Conservation (phyloP, 2,888 invertebrate species). For the Tachystola acroxantha region DNA sequence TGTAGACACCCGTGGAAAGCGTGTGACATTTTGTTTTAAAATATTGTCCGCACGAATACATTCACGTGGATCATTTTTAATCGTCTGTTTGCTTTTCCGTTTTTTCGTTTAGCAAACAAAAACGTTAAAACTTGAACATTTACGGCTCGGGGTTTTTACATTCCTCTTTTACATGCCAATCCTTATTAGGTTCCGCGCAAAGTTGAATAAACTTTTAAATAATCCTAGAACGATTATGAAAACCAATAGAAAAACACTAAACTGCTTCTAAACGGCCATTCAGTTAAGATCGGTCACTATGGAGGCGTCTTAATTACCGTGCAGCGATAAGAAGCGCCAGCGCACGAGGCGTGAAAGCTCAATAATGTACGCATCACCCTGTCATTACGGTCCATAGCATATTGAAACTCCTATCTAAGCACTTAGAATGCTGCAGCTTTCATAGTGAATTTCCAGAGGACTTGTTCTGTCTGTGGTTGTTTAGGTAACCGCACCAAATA, state of each 20-base stretch:
- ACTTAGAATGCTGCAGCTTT: slow-evolving; percentile 25
- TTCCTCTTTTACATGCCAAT: background rate
- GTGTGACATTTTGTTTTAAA: slow-evolving; percentile 79
- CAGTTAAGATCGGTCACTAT: slow-evolving; percentile 31
- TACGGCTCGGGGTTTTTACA: background rate
- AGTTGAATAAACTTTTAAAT: background rate
- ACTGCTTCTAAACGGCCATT: slow-evolving; percentile 10
- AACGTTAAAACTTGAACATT: slow-evolving; percentile 4
- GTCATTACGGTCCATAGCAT: slow-evolving; percentile 40
- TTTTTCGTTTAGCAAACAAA: slow-evolving; percentile 36
- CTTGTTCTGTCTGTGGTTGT: slow-evolving; percentile 24
- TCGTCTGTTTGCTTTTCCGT: slow-evolving; percentile 50
- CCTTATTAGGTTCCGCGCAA: background rate
- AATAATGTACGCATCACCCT: slow-evolving; percentile 41
- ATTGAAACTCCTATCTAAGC: slow-evolving; percentile 13
- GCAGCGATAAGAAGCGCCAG: slow-evolving; percentile 48
- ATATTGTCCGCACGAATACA: slow-evolving; percentile 76
- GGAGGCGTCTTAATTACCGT: slow-evolving; percentile 55
- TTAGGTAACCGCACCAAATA: slow-evolving; percentile 63
- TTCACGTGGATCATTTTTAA: slow-evolving; percentile 74
- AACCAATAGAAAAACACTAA: slow-evolving; percentile 1
- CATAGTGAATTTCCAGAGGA: slow-evolving; percentile 8
- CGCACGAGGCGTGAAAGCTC: slow-evolving; percentile 63
- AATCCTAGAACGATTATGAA: background rate
- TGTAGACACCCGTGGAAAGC: slow-evolving; percentile 71